Base-by-base conservation (phyloP, 2,113 vertebrate species). In the Sardina pilchardus region DNA sequence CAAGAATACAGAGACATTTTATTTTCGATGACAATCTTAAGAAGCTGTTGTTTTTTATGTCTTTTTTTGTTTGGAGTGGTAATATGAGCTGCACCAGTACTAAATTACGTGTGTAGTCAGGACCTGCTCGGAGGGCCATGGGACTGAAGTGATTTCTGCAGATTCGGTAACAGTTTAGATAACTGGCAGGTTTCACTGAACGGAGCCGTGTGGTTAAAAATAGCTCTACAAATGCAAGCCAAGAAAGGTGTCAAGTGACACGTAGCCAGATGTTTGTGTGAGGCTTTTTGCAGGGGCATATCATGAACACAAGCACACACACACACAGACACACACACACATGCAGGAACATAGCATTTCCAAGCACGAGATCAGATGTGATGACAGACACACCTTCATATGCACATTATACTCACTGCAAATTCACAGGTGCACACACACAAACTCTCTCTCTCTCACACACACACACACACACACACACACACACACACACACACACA, bases 231-330 rank as follows among this genome's bases (percentile, higher is more conserved):
- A 39, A 34, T 4, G 26, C 30, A 36, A 24, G 30, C 63, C n/a
- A 78, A 78, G 63, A 71, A 26, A 82, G 48, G 83, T 87, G 48
- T 81, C 34, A 45, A 78, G 14, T 78, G 78, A 84, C 81, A 87
- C 50, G 4, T 80, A 26, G 30, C 81, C 30, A 85, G n/a, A 39
- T n/a, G 8, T 83, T 80, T 84, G 45, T 63, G 17, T 59, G 34
- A 9, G 14, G 12, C 26, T 81, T 43, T 83, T 50, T 36, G 78
- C 42, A 71, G 81, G 50, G 50, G 10, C 19, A 34, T 17, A 16
- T 78, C 71, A 78, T 36, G 71, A 5, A 84, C 78, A 83, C 86
- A 84, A 67, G 63, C 86, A 71, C 43, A 67, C 71, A 78, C 71
- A 34, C 26, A 78, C 10, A 78, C 30, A 78, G 30, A 78, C 71